Evolutionary conservation across 2,113 vertebrate genomes (phyloP), one percentile per base, ranked within the genome.

Genomic region (Halichoerus grypus): DNA sequence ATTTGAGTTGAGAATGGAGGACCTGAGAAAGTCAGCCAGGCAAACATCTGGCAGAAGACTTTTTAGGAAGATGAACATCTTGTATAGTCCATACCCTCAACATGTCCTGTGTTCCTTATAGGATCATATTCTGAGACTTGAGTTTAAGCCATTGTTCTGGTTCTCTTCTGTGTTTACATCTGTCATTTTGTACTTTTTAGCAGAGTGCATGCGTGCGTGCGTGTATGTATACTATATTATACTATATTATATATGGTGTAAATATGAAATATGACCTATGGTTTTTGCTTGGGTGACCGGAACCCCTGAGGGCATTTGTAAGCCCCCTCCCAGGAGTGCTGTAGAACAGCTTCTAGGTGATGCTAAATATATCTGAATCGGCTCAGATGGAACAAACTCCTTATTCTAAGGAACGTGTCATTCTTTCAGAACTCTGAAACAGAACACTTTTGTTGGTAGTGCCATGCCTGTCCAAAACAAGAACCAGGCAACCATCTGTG

Each of bases 281-380:
- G 61, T 10, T 80, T 86, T 92, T n/a, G 72, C 55, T 69, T 26
- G 10, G 77, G 53, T 55, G 93, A 80, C 76, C 63, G 72, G 63
- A 57, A 13, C 10, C 55, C 33, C 24, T 3, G 3, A 12, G 46
- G 36, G 26, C 31, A 4, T 33, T 7, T 28, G 10, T 33, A 5
- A 15, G 36, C 26, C 3, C 13, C 55, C 14, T 21, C 33, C 36
- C 74, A 19, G 0, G 7, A n/a, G 39, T 14, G 6, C 61, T 61
- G 1, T 0, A 2, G 11, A 19, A 28, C 36, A 9, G 31, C 1
- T 2, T 69, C 39, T 84, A 7, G 15, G n/a, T 46, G 36, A 28
- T 77, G 59, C 59, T 76, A 31, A 12, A 22, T 55, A 7, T 6
- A 24, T 65, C 3, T 4, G 31, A 69, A 21, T 57, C 46, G n/a